phyloP scores from a whole-genome alignment of 2,888 invertebrate genomes.

The Macroteleia sp. region DNA sequence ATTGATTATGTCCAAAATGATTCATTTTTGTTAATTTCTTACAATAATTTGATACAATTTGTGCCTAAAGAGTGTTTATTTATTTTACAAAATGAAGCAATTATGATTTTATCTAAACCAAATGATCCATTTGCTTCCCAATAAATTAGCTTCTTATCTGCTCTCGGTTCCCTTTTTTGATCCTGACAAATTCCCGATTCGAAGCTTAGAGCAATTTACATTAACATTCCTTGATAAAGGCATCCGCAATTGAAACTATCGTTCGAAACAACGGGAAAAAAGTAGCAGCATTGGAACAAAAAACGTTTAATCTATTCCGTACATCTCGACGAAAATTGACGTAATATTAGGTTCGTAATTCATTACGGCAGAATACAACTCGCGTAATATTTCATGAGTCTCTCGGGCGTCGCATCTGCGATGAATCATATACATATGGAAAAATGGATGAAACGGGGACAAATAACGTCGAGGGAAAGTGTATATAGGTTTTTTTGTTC shows the following conservation, averaged over 20 bases:
- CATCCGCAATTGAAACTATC: constrained; percentile 18
- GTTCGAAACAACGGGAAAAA: not conserved
- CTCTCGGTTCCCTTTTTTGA: constrained; percentile 21
- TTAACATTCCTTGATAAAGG: constrained; percentile 20
- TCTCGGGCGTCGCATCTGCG: constrained; percentile 31
- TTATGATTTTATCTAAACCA: too few relatives aligned
- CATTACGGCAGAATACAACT: constrained; percentile 29
- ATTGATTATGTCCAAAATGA: too few relatives aligned
- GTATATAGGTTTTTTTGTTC: constrained; percentile 58
- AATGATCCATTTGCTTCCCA: not conserved
- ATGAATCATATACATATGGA: constrained; percentile 39
- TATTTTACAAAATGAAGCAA: too few relatives aligned
- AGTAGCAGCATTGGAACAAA: constrained; percentile 6
- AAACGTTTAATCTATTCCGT: constrained; percentile 27
- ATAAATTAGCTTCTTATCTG: constrained; percentile 27
- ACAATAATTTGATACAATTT: too few relatives aligned
- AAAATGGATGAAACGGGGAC: constrained; percentile 53
- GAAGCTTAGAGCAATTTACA: constrained; percentile 8
- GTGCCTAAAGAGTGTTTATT: too few relatives aligned
- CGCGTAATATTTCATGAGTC: constrained; percentile 51
- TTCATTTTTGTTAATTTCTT: too few relatives aligned
- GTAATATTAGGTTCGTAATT: constrained; percentile 44
- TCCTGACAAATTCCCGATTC: constrained; percentile 19
- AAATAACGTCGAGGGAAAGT: constrained; percentile 53
- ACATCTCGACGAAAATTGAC: constrained; percentile 37